These are phyloP conservation scores for Chionoecetes opilio DNA, from an alignment of 1,140 invertebrate genomes.

Conservation along the genomic window DNA sequence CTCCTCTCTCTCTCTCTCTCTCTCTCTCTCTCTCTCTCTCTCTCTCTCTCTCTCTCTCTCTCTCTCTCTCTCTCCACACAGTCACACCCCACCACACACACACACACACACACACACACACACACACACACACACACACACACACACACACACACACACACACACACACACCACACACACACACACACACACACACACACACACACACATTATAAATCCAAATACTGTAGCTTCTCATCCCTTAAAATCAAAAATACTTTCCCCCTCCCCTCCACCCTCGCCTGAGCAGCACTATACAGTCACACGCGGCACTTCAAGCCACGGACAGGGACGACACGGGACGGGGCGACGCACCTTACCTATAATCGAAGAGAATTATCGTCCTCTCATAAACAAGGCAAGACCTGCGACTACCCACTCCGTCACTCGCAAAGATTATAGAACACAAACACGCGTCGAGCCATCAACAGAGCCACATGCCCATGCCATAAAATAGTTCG, in stretches of 20 bases:
- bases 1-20: too few species aligned
- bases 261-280: background rate
- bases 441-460: slow-evolving; percentile 51
- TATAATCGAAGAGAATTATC: slow-evolving; percentile 72
- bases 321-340: background rate
- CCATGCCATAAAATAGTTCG: slow-evolving; percentile 44
- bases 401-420: background rate
- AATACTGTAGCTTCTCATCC: background rate
- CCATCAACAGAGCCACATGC: slow-evolving; percentile 30
- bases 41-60: too few species aligned
- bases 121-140: slow-evolving; percentile 36
- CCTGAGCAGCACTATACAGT: background rate
- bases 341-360: background rate
- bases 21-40: too few species aligned
- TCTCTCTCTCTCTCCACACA: too few species aligned
- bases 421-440: slow-evolving; percentile 6
- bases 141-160: slow-evolving; percentile 36
- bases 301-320: background rate
- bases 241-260: background rate
- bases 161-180: background rate
- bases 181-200: background rate
- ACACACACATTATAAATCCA: background rate
- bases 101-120: slow-evolving; percentile 35
- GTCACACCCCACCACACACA: background rate
- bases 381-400: slow-evolving; percentile 51